phyloP scores from a whole-genome alignment of 2,888 invertebrate genomes.

The Allophyes oxyacanthae region DNA sequence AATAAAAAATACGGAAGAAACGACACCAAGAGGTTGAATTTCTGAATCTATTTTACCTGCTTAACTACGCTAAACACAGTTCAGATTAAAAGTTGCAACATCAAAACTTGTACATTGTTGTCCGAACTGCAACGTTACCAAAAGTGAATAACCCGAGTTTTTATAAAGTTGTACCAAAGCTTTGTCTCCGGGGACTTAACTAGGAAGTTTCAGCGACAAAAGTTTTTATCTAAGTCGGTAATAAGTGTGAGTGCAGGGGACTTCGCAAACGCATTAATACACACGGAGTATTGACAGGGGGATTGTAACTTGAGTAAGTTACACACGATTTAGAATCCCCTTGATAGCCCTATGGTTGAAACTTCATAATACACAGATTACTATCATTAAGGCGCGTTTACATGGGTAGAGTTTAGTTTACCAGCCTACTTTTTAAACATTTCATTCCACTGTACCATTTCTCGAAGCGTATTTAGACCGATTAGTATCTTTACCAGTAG shows the following conservation, averaged over 20 bases:
- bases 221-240: constrained; percentile 45
- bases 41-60: no score
- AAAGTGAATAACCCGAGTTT: constrained; percentile 42
- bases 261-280: constrained; percentile 23
- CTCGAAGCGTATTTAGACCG: no score
- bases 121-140: constrained; percentile 34
- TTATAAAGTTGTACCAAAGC: constrained; percentile 30
- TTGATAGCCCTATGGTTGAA: constrained; percentile 1
- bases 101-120: constrained; percentile 16
- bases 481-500: no score
- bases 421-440: no score
- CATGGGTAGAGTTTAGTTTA: no score
- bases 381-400: not conserved
- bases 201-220: constrained; percentile 29
- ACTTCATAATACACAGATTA: constrained; percentile 5
- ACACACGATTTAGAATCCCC: constrained; percentile 5
- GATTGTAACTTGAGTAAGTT: constrained; percentile 15
- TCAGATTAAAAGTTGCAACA: constrained; percentile 27
- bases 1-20: no score
- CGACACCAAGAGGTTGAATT: no score
- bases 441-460: no score
- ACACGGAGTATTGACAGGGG: constrained; percentile 17
- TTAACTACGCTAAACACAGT: constrained; percentile 14
- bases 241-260: constrained; percentile 33
- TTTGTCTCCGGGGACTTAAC: constrained; percentile 34